Percentiles rank a stretch among this genome's conserved stretches.
Evolutionary conservation across 2,888 invertebrate species (phyloP).

Genomic region (Lycocerus yunnanus): DNA sequence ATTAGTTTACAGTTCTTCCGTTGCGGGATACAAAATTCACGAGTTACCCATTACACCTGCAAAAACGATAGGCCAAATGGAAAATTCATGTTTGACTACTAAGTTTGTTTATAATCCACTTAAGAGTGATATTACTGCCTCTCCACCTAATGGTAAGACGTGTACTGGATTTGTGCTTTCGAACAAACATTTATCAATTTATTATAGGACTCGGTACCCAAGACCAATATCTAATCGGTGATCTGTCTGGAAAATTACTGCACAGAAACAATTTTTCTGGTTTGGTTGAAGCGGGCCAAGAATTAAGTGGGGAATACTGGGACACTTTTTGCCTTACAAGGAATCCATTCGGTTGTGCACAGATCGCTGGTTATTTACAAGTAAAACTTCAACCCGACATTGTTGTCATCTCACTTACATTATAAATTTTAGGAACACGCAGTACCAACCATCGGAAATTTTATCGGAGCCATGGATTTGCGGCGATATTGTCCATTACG

Average conservation of each 20-base stretch:
- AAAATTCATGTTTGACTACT: constrained; percentile 68
- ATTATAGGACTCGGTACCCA: constrained; percentile 74
- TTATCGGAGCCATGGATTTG: constrained; percentile 64
- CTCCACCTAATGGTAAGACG: constrained; percentile 69
- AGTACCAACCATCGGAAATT: constrained; percentile 55
- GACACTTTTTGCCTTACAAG: constrained; percentile 87
- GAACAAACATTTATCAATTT: neutral
- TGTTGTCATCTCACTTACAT: neutral
- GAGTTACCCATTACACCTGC: constrained; percentile 70
- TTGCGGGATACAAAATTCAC: constrained; percentile 72
- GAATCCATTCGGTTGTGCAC: constrained; percentile 77
- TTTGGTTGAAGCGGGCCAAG: constrained; percentile 71
- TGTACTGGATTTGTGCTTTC: neutral
- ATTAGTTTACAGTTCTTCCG: constrained; percentile 74
- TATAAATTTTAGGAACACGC: constrained; percentile 55
- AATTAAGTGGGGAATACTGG: constrained; percentile 76
- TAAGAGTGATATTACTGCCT: constrained; percentile 58
- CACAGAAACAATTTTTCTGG: constrained; percentile 72
- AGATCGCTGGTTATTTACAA: constrained; percentile 79
- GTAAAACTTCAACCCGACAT: constrained; percentile 53
- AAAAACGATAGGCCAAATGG: constrained; percentile 55
- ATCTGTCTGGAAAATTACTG: constrained; percentile 84
- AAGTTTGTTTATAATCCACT: constrained; percentile 80
- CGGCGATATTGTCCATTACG: constrained; percentile 67
- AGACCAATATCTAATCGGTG: constrained; percentile 89